phyloP scores from a whole-genome alignment of 2,797 vertebrate species.

The Micrastur ruficollis region DNA sequence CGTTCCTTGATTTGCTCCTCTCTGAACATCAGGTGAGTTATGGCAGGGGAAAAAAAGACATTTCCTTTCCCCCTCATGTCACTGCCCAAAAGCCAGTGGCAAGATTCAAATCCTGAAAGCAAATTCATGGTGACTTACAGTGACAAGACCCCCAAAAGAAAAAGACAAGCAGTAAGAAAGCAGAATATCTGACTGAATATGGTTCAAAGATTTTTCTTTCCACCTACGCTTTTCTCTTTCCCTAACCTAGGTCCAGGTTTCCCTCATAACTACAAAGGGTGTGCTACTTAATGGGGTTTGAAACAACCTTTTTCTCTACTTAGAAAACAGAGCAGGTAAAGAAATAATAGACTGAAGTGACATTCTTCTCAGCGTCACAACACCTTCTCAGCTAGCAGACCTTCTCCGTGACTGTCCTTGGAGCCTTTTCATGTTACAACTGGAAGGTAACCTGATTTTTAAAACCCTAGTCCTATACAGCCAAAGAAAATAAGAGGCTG shows the following conservation, averaged over 20 bases:
- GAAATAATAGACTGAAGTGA: not conserved
- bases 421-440: not conserved
- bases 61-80: not conserved
- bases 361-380: not conserved
- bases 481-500: not conserved
- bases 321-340: not conserved
- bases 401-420: not conserved
- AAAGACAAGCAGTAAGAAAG: not conserved
- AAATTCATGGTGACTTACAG: not conserved
- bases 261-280: not conserved
- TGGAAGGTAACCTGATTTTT: not conserved
- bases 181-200: not conserved
- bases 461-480: not conserved
- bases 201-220: not conserved
- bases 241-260: not conserved
- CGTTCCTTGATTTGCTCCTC: not conserved
- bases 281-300: not conserved
- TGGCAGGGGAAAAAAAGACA: not conserved
- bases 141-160: not conserved
- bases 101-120: not conserved
- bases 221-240: not conserved
- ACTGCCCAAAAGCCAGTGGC: not conserved
- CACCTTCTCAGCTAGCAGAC: not conserved
- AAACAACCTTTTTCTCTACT: not conserved
- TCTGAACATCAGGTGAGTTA: constrained; percentile 50